Percentiles rank a stretch among this genome's conserved stretches.
These are phyloP conservation scores for Imbricaverruca yamaguchii DNA, from an alignment of 2,888 invertebrate species.

Conservation along the genomic window DNA sequence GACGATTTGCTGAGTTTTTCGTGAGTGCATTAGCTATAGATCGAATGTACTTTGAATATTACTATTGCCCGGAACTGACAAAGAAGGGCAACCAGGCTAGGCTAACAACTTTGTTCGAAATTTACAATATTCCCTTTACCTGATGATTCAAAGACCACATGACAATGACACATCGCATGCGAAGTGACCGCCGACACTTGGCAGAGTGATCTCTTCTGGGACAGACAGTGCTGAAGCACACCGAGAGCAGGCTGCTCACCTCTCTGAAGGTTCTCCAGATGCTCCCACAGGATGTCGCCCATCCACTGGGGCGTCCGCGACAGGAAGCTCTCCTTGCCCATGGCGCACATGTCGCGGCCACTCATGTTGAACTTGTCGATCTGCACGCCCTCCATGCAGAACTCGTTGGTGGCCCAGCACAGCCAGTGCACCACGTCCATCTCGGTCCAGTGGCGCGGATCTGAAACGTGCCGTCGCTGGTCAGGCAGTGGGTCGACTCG, in stretches of 20 bases:
- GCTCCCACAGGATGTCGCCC: conserved; percentile 96
- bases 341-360: conserved; percentile 86
- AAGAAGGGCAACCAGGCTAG: too few relatives aligned
- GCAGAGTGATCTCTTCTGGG: too few relatives aligned
- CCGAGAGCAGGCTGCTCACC: conserved; percentile 48
- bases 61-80: too few relatives aligned
- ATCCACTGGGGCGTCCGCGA: conserved; percentile 87
- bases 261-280: conserved; percentile 91
- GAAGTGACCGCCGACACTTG: too few relatives aligned
- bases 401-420: conserved; percentile 90
- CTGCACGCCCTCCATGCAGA: conserved; percentile 75
- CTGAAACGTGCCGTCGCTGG: conserved; percentile 46
- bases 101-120: too few relatives aligned
- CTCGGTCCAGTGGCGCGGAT: conserved; percentile 92
- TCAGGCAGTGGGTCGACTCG: background rate
- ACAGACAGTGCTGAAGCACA: too few relatives aligned
- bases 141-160: too few relatives aligned
- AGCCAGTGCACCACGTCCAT: conserved; percentile 90
- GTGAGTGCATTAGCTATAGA: too few relatives aligned
- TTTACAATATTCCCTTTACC: too few relatives aligned
- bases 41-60: too few relatives aligned
- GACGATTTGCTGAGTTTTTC: too few relatives aligned
- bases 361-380: conserved; percentile 57
- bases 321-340: conserved; percentile 89
- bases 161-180: too few relatives aligned